Base-by-base conservation (phyloP, 30 jellyfish, hydroid and myxozoan genomes). In the Sanderia malayensis region DNA sequence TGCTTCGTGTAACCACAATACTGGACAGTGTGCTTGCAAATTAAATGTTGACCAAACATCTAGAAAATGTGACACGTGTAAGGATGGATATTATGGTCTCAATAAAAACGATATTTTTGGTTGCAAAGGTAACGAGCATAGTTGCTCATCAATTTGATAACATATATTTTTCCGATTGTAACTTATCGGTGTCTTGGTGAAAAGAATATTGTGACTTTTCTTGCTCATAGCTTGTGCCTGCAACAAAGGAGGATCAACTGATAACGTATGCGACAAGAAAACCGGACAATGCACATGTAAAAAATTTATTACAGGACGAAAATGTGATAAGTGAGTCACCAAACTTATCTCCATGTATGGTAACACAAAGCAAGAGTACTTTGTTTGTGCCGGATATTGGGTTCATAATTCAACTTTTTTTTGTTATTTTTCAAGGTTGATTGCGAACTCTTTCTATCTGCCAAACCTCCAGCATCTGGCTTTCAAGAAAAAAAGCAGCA, bases 161-260 rank as follows among this genome's bases (percentile, higher is more conserved):
- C n/a, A n/a, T n/a, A n/a, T n/a, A n/a, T n/a, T n/a, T n/a, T n/a
- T n/a, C n/a, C n/a, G n/a, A n/a, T n/a, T n/a, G n/a, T n/a, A n/a
- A n/a, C n/a, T n/a, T n/a, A n/a, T n/a, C n/a, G n/a, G n/a, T n/a
- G n/a, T n/a, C n/a, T n/a, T n/a, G n/a, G n/a, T n/a, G n/a, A n/a
- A n/a, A n/a, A n/a, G n/a, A n/a, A n/a, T n/a, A n/a, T n/a, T n/a
- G n/a, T n/a, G n/a, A n/a, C n/a, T n/a, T n/a, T n/a, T n/a, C n/a
- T n/a, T n/a, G n/a, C n/a, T n/a, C n/a, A n/a, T n/a, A 86, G 96
- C 96, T 0, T 86, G 96, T 73, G 70, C 67, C 0, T 86, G 96
- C 57, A 86, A 88, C 74, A 59, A 74, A 19, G 93, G 96, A 10
- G 96, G 96, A 24, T 86, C 96, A 31, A 4, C 58, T 21, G 49